These are phyloP conservation scores for Conus canariensis DNA, from an alignment of 2,888 invertebrate genomes.

Conservation along the genomic window DNA sequence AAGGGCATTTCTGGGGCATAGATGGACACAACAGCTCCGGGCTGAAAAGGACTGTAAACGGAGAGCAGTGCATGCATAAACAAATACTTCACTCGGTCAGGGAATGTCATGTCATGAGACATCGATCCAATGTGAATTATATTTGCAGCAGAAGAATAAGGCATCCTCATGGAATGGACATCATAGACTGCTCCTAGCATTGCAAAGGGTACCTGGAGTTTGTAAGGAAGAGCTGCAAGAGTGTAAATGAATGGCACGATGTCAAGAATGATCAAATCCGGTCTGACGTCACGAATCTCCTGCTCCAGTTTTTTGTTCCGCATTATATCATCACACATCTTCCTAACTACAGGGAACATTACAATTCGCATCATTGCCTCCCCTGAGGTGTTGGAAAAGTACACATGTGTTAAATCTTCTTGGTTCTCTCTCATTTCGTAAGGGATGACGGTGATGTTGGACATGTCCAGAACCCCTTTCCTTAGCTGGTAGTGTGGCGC, in stretches of 20 bases:
- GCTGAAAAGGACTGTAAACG: background rate
- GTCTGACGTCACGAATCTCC: background rate
- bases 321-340: background rate
- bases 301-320: background rate
- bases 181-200: background rate
- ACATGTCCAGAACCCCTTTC: background rate
- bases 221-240: background rate
- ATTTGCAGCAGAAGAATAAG: background rate
- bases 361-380: background rate
- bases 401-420: background rate
- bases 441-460: background rate
- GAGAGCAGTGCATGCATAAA: background rate
- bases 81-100: constrained; percentile 29
- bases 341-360: background rate
- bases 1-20: background rate
- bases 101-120: constrained; percentile 29
- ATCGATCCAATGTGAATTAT: background rate
- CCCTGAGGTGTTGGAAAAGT: background rate
- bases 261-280: constrained; percentile 8
- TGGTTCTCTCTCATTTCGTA: background rate
- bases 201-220: constrained; percentile 12
- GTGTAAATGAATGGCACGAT: background rate
- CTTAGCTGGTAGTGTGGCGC: background rate
- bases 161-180: background rate
- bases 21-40: constrained; percentile 33